Evolutionary conservation across 2,797 vertebrate genomes (phyloP).

Genomic region (Lagorchestes hirsutus): DNA sequence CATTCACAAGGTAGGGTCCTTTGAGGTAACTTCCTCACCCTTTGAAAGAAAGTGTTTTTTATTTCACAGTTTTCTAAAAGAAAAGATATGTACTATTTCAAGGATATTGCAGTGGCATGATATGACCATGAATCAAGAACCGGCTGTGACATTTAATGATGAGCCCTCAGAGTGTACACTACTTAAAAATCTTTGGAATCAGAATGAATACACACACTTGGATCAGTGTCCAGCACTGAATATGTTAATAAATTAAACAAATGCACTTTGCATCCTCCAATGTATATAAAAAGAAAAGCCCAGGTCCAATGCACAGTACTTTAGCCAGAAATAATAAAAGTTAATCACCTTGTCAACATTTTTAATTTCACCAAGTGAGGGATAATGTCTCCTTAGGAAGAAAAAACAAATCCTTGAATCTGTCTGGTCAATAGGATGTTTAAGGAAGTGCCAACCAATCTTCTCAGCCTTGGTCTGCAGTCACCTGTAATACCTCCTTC

Average conservation of each 20-base stretch:
- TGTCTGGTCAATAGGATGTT: not conserved
- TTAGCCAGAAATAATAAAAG: not conserved
- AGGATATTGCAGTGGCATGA: not conserved
- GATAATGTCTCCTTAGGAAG: constrained; percentile 3
- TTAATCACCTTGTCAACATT: not conserved
- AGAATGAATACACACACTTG: not conserved
- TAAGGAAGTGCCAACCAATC: not conserved
- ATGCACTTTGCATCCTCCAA: not conserved
- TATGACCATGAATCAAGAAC: not conserved
- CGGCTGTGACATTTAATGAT: not conserved
- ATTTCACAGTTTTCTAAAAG: not conserved
- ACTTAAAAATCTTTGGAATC: not conserved
- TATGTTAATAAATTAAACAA: constrained; percentile 16
- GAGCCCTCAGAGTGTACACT: constrained; percentile 19
- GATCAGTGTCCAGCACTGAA: not conserved
- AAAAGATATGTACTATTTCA: not conserved
- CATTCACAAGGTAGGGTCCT: too few relatives aligned
- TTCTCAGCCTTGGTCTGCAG: not conserved
- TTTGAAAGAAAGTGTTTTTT: not conserved
- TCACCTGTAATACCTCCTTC: not conserved
- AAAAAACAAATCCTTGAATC: constrained; percentile 25
- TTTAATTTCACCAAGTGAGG: not conserved
- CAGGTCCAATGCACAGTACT: not conserved
- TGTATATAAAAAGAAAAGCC: not conserved
- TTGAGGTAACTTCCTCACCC: not conserved